Base-by-base conservation (phyloP, 2,888 invertebrate species). In the Philhelius pedissequus region DNA sequence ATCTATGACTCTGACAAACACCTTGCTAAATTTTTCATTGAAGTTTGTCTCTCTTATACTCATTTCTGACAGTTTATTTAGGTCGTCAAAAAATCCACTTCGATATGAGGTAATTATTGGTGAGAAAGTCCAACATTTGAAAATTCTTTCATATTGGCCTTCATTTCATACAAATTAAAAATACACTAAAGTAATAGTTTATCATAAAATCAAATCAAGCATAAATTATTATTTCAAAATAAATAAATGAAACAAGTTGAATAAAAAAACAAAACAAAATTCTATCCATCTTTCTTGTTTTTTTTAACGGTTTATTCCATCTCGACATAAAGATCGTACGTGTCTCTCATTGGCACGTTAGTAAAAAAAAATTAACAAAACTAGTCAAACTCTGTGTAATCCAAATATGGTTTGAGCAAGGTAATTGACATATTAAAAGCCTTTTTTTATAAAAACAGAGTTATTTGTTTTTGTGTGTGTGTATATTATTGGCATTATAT, bases 391-490 rank as follows among this genome's bases (percentile, higher is more conserved):
- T 58, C 43, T 64, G 32, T 56, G 56, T 64, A 56, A 64, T 70
- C 81, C 56, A 66, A 76, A 76, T 81, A 81, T 76, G 81, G 81
- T 38, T 40, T 15, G 70, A 50, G 58, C 81, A 81, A 66, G 81
- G 76, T 70, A 81, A 81, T 81, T 81, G 81, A 76, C 81, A 81
- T 81, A 81, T 81, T 76, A 71, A 81, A 69, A 22, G 7, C 2
- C 3, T 60, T 40, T 43, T 15, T 25, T 5, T 27, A 22, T 18
- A 13, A n/a, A n/a, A 13, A 25, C 2, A 25, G 9, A 9, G 9
- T 30, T 52, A 18, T 25, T 32, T 54, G 15, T 40, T 40, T 38
- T 13, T 35, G 13, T 35, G 15, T 54, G n/a, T 32, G 9, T 35
- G n/a, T 35, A 35, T 35, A 40, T 32, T 56, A 32, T 56, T 58